Evolutionary conservation across 2,888 invertebrate species (phyloP).

Genomic region (Drosophila tripunctata): DNA sequence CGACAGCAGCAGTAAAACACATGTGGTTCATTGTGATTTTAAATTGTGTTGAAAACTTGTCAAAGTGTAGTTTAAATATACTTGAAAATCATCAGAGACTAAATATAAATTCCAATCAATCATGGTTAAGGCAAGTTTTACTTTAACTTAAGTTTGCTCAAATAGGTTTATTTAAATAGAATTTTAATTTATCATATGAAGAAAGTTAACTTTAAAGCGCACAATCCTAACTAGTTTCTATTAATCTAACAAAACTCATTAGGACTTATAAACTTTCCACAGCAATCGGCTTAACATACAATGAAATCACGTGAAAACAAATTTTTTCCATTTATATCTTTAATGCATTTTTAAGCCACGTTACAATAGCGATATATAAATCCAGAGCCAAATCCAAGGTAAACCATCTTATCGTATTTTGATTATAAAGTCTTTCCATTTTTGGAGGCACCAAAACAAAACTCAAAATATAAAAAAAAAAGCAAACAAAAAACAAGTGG

Average conservation of each 20-base stretch:
- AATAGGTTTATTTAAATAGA: neutral
- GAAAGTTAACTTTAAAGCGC: neutral
- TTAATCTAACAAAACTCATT: conserved; percentile 2
- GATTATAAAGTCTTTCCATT: conserved; percentile 21
- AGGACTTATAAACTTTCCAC: neutral
- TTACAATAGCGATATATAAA: neutral
- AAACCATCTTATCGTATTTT: conserved; percentile 23
- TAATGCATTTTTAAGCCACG: conserved; percentile 1
- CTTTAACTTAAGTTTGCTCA: neutral
- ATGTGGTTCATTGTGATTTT: conserved; percentile 7
- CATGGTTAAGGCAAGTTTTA: neutral
- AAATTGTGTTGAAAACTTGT: neutral
- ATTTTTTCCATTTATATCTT: neutral
- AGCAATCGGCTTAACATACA: neutral
- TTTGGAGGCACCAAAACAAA: conserved; percentile 11
- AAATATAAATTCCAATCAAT: neutral
- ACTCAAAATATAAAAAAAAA: neutral
- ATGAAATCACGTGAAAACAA: neutral
- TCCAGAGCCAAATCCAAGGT: conserved; percentile 7
- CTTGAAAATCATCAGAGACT: conserved; percentile 2
- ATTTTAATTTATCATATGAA: neutral
- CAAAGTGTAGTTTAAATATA: conserved; percentile 12
- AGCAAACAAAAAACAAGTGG: conserved; percentile 39
- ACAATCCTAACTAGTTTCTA: neutral
- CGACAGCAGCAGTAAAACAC: conserved; percentile 4